Conservation (phyloP, 37 sponge, comb jelly and placozoan species). For the Trichoplax adhaerens region DNA sequence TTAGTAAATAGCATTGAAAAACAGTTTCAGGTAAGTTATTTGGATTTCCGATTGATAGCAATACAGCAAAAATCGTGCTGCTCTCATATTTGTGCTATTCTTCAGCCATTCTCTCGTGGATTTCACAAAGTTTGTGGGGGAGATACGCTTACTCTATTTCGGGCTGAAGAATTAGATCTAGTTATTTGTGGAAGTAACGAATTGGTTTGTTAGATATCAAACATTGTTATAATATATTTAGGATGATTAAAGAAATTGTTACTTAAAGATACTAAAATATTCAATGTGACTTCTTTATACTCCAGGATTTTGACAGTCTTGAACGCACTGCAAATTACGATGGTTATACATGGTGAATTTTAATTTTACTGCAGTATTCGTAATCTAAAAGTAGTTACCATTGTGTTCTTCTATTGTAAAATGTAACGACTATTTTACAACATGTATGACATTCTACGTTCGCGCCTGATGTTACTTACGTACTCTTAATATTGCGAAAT, state of each 20-base stretch:
- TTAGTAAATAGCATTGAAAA: constrained; percentile 1
- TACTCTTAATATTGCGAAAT: too few relatives aligned
- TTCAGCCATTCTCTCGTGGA: neutral
- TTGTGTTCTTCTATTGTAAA: too few relatives aligned
- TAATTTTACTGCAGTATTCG: too few relatives aligned
- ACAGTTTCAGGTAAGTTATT: constrained; percentile 1
- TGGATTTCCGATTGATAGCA: neutral
- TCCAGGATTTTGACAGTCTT: neutral
- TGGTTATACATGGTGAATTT: too few relatives aligned
- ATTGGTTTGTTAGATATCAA: constrained; percentile 3
- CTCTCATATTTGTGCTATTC: neutral
- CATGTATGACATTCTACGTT: too few relatives aligned
- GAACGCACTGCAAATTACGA: too few relatives aligned
- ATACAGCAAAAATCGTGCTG: too few relatives aligned
- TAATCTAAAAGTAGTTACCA: too few relatives aligned
- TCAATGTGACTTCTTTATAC: neutral
- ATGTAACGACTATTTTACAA: too few relatives aligned
- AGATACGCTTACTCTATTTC: constrained; percentile 2
- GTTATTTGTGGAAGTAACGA: constrained; percentile 5
- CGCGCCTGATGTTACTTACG: too few relatives aligned
- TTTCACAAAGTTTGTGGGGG: neutral
- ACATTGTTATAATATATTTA: neutral
- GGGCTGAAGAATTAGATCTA: constrained; percentile 3
- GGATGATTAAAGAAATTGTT: too few relatives aligned
- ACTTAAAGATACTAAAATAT: neutral